Evolutionary conservation across 2,113 vertebrate species (phyloP), one percentile per base, ranked within the genome.

Genomic region (Austrofundulus limnaeus): DNA sequence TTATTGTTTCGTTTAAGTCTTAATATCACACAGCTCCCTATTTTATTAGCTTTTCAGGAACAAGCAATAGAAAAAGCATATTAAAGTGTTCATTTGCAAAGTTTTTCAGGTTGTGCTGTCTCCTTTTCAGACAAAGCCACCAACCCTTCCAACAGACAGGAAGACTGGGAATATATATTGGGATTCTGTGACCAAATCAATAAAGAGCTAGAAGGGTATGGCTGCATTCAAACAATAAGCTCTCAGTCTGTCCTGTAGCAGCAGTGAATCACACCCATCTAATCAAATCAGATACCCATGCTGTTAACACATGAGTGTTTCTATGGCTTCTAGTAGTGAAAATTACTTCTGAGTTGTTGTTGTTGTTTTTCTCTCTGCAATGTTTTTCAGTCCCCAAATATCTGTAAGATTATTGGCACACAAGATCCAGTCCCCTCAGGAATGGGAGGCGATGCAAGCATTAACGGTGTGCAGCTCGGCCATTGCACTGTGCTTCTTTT

Each of bases 121-220:
- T 57, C 16, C 48, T 53, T 65, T 53, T 91, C 81, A 98, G 96
- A 98, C 91, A 98, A 96, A 92, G 95, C 96, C 86, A 98, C 96
- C 66, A 96, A 93, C 77, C 95, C 96, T 3, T 94, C 93, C 67
- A 98, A 98, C 86, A 93, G 95, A 55, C 93, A 96, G 43, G 96
- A 98, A 49, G 96, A 98, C 81, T 98, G 96, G 96, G 95, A 98
- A 48, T 95, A 95, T 62, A 96, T 98, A 31, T 95, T 96, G 1
- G 95, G 95, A 76, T 98, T 98, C 91, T 98, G 96, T 82, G 96
- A 98, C 81, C 96, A 98, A 85, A 94, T 97, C 90, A 98, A 98
- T 88, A 98, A 96, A 75, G 96, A 98, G 45, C 94, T 96, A 19
- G 96, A 98, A 89, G 96, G 96, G 96, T 98, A 83, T 13, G 59